Evolutionary conservation across 1,140 invertebrate species (phyloP), one percentile per base, ranked within the genome.

Genomic region (Dendrolimus punctatus): DNA sequence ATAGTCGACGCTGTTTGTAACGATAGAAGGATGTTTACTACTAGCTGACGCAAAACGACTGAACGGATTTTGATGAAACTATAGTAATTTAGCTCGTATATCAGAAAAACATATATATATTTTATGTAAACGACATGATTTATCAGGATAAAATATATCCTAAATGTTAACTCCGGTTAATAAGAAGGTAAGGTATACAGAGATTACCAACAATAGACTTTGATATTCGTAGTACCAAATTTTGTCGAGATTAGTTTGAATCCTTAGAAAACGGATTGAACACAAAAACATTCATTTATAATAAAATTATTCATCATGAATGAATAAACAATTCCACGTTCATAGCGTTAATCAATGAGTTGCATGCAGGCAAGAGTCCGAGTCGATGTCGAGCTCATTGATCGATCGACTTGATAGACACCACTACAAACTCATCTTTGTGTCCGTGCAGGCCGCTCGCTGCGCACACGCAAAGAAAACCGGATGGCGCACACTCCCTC

Each of bases 321-420:
- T 85, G 82, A 83, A 84, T 85, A 82, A 84, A 85, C 79, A 85
- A 83, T 85, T 81, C 76, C 77, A 81, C 80, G 80, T 84, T 83
- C 83, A 84, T 84, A 81, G 78, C 77, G 78, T 84, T 85, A 85
- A 85, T 85, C 80, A 85, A 85, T 85, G 82, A 84, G 72, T 84
- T 80, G 77, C 79, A 84, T 82, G 80, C 82, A 83, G 73, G 73
- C 77, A 73, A 74, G 66, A 73, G 76, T 68, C 67, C 62, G 73
- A 72, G 66, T 64, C 68, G 77, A 77, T 80, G 77, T 76, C 72
- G 79, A 74, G 80, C 82, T 81, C 82, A 85, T 85, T 85, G 82
- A 85, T 85, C 80, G 82, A 85, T 85, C 82, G 80, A 67, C 71
- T 73, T 73, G 71, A 78, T 76, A 72, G 63, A 59, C 69, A 62